A percentile compares a stretch with the other conserved stretches of the same genome.
Evolutionary conservation across 1,140 invertebrate genomes (phyloP).

Genomic region (Drosophila lacteicornis): DNA sequence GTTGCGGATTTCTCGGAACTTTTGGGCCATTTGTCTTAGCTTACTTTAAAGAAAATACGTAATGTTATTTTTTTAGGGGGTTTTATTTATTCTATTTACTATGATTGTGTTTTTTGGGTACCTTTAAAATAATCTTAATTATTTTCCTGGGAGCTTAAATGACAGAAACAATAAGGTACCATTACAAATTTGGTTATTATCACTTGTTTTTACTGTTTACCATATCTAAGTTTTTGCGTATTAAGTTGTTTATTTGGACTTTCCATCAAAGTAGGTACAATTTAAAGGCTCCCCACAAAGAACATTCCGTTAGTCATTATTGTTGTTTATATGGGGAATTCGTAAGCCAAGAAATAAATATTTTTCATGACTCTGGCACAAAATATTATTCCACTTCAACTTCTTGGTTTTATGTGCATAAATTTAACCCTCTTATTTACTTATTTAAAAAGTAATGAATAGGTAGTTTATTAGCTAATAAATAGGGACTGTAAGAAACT

Average conservation of each 20-base stretch:
- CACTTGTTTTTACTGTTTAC: background rate
- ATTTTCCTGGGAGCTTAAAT: too few relatives aligned
- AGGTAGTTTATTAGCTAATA: constrained; percentile 9
- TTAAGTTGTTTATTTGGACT: background rate
- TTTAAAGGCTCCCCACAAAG: background rate
- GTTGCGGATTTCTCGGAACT: background rate
- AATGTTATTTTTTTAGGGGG: background rate
- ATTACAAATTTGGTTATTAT: too few relatives aligned
- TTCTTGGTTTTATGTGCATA: background rate
- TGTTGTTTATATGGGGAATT: constrained; percentile 2
- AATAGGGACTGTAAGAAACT: background rate
- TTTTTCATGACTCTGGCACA: background rate
- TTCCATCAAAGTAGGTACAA: background rate
- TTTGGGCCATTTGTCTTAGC: background rate
- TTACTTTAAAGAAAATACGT: background rate
- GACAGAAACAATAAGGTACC: too few relatives aligned
- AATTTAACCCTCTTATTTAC: background rate
- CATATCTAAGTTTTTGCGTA: background rate
- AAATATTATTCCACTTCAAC: background rate
- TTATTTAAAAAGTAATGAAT: constrained; percentile 2
- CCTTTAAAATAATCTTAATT: too few relatives aligned
- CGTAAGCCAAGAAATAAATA: background rate
- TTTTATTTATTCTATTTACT: too few relatives aligned
- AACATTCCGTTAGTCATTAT: constrained; percentile 1
- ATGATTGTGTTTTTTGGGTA: too few relatives aligned